Evolutionary conservation across 1,140 invertebrate genomes (phyloP).

Genomic region (Propsilocerus akamusi): DNA sequence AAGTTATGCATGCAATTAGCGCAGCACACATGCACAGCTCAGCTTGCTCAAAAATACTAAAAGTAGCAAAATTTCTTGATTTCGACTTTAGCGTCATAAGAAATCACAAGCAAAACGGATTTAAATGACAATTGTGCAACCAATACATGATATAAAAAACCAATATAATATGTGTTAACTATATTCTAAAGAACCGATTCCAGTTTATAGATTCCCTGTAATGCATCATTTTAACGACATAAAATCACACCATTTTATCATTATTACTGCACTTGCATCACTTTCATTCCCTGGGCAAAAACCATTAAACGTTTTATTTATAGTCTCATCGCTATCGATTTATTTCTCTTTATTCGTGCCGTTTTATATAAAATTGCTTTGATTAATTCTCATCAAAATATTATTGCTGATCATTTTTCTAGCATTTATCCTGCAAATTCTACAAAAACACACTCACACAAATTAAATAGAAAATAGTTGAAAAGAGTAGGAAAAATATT

Average conservation of each 20-base stretch:
- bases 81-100: not conserved
- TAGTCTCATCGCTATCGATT: not conserved
- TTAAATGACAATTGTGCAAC: not conserved
- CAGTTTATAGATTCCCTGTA: too few species aligned
- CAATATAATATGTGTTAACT: constrained; percentile 1
- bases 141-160: not conserved
- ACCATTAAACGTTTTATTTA: too few species aligned
- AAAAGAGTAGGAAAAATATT: not conserved
- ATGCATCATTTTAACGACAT: too few species aligned
- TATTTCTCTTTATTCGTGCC: not conserved
- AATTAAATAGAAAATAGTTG: not conserved
- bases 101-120: not conserved
- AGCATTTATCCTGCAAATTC: not conserved
- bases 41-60: too few species aligned
- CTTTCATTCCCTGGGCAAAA: not conserved
- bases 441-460: not conserved
- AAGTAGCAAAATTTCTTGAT: too few species aligned
- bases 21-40: not conserved
- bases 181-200: constrained; percentile 1
- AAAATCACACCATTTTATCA: not conserved
- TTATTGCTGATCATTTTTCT: not conserved
- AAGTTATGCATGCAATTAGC: not conserved
- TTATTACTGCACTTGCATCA: not conserved
- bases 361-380: not conserved
- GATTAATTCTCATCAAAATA: not conserved